Evolutionary conservation across 53 echinoderm and acorn worm species (phyloP), one percentile per base, ranked within the genome.

Genomic region (Zoroaster sp.): DNA sequence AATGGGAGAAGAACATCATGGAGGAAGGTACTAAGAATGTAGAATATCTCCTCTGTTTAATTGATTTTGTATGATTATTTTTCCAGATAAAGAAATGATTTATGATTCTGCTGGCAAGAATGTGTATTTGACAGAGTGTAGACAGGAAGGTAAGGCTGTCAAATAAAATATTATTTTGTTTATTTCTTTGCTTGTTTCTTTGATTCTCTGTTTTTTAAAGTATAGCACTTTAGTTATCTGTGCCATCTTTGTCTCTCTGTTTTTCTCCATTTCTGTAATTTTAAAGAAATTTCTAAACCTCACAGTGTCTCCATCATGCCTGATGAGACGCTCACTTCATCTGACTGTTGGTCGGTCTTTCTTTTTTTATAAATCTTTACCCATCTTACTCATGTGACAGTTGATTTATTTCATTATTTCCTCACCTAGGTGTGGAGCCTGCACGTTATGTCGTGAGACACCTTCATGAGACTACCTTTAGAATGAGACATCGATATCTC

Each of bases 51-150:
- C 6, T 87, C 5, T 87, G 40, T 32, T 34, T 74, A 11, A 36
- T 40, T 71, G 41, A 35, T 78, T 77, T 53, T 5, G n/a, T n/a
- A n/a, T 59, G 59, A 42, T 28, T 38, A 28, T 69, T 32, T 69
- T 51, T 67, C 5, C 74, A 96, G 96, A 93, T 28, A 89, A 89
- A 51, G 81, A 90, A 69, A 91, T 89, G 82, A 79, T 47, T n/a
- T 87, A 90, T 76, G 96, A 96, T 89, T 75, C 93, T 25, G 83
- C 88, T 51, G 96, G 96, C 30, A 87, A 80, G 18, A 94, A 93
- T 55, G 86, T 96, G 11, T 96, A 96, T 45, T 34, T 94, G 75
- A 88, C 89, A 65, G 93, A 93, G 66, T 96, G 96, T 74, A 91
- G 78, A 81, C 71, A 92, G 51, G 96, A 96, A 94, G 96, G 96